Conservation (phyloP, 1,140 invertebrate genomes). For the Tetranychus cinnabarinus region DNA sequence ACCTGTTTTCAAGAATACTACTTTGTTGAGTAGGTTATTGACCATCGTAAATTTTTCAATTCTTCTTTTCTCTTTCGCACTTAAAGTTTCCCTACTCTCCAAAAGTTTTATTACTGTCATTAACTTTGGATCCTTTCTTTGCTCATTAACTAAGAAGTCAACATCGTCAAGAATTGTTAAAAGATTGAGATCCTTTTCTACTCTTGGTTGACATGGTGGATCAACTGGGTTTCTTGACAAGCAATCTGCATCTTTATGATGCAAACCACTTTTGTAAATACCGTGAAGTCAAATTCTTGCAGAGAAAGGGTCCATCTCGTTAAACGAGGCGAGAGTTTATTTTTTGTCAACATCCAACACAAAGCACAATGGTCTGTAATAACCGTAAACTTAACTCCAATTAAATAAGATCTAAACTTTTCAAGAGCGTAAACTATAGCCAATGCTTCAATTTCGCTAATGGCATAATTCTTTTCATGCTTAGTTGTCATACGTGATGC, state of each 20-base stretch:
- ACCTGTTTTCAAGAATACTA: neutral
- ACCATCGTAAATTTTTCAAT: neutral
- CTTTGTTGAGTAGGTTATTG: neutral
- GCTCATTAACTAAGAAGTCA: slow-evolving; percentile 21
- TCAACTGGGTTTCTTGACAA: slow-evolving; percentile 1
- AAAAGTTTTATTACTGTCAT: slow-evolving; percentile 6
- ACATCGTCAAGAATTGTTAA: slow-evolving; percentile 16
- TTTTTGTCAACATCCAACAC: slow-evolving; percentile 21
- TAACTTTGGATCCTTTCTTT: slow-evolving; percentile 11
- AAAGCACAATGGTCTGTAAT: slow-evolving; percentile 27
- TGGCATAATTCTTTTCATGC: too few relatives aligned
- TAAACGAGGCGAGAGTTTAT: slow-evolving; percentile 19
- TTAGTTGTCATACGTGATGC: slow-evolving; percentile 15
- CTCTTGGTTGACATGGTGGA: neutral
- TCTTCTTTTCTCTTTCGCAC: neutral
- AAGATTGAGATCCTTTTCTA: neutral
- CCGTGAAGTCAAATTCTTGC: slow-evolving; percentile 10
- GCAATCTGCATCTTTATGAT: slow-evolving; percentile 3
- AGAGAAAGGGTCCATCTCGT: slow-evolving; percentile 11
- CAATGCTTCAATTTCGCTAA: too few relatives aligned
- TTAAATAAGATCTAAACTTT: slow-evolving; percentile 18
- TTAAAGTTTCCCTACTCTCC: slow-evolving; percentile 1
- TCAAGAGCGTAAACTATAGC: too few relatives aligned
- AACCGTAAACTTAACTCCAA: slow-evolving; percentile 24
- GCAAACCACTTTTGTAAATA: slow-evolving; percentile 8